These are phyloP conservation scores for Choreutis nemorana DNA, from an alignment of 2,888 invertebrate genomes.

Conservation along the genomic window DNA sequence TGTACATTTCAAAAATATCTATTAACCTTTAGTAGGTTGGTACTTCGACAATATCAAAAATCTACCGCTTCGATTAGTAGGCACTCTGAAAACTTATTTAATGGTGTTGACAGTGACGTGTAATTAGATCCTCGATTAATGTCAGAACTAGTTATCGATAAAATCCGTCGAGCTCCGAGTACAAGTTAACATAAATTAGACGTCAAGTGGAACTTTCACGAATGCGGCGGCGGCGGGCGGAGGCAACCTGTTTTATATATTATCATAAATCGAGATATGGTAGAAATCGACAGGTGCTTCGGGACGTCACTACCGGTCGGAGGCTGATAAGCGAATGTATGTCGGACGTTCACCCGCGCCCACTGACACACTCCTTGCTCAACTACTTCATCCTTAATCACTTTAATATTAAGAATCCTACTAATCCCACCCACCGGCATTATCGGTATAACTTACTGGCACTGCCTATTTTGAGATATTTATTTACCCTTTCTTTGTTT, in stretches of 20 bases:
- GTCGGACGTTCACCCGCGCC: conserved; percentile 60
- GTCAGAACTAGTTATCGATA: conserved; percentile 7
- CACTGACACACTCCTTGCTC: conserved; percentile 48
- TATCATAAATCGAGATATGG: conserved; percentile 7
- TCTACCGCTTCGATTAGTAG: conserved; percentile 4
- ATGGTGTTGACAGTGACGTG: too few species aligned
- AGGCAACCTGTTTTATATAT: conserved; percentile 3
- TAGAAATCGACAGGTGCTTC: conserved; percentile 42
- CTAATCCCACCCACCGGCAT: too few species aligned
- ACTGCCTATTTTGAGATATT: too few species aligned
- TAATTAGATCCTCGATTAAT: conserved; percentile 7
- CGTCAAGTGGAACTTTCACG: conserved; percentile 16
- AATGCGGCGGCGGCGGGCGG: conserved; percentile 10
- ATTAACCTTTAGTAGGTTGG: too few species aligned
- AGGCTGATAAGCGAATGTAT: conserved; percentile 58
- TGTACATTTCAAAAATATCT: too few species aligned
- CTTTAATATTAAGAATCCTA: too few species aligned
- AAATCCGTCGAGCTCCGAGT: conserved; percentile 9
- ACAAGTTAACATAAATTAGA: conserved; percentile 16
- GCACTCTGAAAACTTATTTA: too few species aligned
- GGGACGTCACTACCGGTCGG: conserved; percentile 43
- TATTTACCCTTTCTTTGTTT: too few species aligned
- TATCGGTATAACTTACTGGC: too few species aligned
- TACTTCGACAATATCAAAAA: conserved; percentile 7
- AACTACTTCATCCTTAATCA: too few species aligned